phyloP scores from a whole-genome alignment of 2,888 invertebrate genomes.

The Apantesis nais region DNA sequence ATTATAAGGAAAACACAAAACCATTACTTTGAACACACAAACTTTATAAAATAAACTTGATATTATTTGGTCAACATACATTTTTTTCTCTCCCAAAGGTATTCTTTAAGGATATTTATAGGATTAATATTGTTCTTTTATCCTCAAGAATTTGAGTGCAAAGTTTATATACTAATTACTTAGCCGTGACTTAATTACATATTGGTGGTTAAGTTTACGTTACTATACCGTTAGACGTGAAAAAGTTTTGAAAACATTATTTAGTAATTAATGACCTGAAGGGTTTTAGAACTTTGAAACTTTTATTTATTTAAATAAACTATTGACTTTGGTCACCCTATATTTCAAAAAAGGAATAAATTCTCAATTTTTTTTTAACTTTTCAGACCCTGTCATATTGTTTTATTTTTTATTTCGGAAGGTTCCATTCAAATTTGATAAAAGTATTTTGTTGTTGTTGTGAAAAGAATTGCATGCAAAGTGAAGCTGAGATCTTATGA shows the following conservation, averaged over 20 bases:
- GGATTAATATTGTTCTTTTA: background rate
- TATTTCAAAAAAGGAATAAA: too few relatives aligned
- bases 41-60: slow-evolving; percentile 1
- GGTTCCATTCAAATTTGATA: too few relatives aligned
- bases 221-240: background rate
- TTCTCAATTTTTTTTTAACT: background rate
- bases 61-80: slow-evolving; percentile 3
- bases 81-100: background rate
- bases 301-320: background rate
- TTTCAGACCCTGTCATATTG: too few relatives aligned
- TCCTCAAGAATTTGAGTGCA: background rate
- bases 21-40: slow-evolving; percentile 7
- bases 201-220: background rate
- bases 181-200: background rate
- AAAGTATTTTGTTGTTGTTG: too few relatives aligned
- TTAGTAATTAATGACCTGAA: background rate
- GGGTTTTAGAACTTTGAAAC: background rate
- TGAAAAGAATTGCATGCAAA: too few relatives aligned
- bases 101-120: background rate
- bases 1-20: background rate
- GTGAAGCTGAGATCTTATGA: too few relatives aligned
- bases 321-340: background rate
- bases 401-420: too few relatives aligned
- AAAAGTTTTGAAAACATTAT: background rate
- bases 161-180: background rate